Base-by-base conservation (phyloP, 2,888 invertebrate species). In the Acanthacorydalis orientalis region DNA sequence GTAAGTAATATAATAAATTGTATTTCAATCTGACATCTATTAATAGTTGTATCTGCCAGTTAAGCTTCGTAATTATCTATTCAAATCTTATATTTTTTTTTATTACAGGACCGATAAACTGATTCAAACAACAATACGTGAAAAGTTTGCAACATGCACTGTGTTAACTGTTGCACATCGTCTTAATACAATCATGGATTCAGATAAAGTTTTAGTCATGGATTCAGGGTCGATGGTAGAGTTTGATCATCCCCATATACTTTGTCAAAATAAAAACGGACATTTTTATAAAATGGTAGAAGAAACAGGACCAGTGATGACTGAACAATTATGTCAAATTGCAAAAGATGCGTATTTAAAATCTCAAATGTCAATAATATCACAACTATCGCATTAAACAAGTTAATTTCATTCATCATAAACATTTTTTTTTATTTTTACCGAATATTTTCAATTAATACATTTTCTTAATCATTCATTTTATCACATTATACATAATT, bases 131-230 rank as follows among this genome's bases (percentile, higher is more conserved):
- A 82, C 84, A 1, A 85, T 88, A 49, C 68, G 83, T 50, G 70
- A 69, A 47, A 83, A 83, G 60, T 87, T 87, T 59, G 73, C 71
- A 2, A 69, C 76, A 12, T 86, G 85, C 60, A 86, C 86, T 1
- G 85, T 88, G 14, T 71, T 88, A 34, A 87, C 86, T 1, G 83
- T 88, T 43, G 87, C 88, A 31, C 87, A 88, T 64, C 73, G 87
- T 37, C 71, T 89, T 6, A 79, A 88, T 58, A 88, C 88, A 0
- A 81, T 89, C 44, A 86, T 88, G 80, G 87, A 89, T 64, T 84
- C 82, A 0, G 83, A 87, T 65, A 75, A 78, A 64, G 77, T 83
- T 49, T 57, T 77, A 52, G 75, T 77, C 4, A 64, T 78, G 58
- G 72, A 76, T 54, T 68, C 68, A 16, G 78, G 78, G 0, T 53